Percentiles rank a stretch among this genome's conserved stretches.
Evolutionary conservation across 2,113 vertebrate genomes (phyloP).

Genomic region (Probosciger aterrimus): DNA sequence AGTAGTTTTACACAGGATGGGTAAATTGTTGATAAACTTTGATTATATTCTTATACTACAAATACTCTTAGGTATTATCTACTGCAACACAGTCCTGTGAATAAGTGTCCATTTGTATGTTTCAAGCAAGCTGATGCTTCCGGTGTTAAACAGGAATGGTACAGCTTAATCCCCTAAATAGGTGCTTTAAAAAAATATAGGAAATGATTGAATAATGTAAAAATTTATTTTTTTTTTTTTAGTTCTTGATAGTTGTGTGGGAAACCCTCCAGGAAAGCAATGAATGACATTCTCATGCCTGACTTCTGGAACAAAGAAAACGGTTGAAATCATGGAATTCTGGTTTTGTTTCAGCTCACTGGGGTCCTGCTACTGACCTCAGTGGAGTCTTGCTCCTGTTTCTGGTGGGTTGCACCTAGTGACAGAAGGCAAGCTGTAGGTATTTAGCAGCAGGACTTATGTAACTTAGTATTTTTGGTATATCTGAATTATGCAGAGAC

Average conservation of each 20-base stretch:
- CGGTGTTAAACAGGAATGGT: background rate
- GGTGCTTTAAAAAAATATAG: background rate
- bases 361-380: background rate
- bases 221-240: background rate
- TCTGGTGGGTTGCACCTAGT: background rate
- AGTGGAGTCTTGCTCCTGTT: fast-evolving
- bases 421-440: background rate
- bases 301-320: background rate
- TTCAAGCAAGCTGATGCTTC: background rate
- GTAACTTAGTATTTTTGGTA: background rate
- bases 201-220: background rate
- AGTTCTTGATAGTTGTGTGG: background rate
- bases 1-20: background rate
- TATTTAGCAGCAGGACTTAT: background rate
- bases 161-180: background rate
- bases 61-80: background rate
- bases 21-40: background rate
- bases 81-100: background rate
- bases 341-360: background rate
- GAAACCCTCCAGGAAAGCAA: background rate
- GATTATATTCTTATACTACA: background rate
- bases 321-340: background rate
- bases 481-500: background rate
- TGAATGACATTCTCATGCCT: background rate
- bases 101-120: background rate